Evolutionary conservation across 2,888 invertebrate species (phyloP).

Genomic region (Blera fallax): DNA sequence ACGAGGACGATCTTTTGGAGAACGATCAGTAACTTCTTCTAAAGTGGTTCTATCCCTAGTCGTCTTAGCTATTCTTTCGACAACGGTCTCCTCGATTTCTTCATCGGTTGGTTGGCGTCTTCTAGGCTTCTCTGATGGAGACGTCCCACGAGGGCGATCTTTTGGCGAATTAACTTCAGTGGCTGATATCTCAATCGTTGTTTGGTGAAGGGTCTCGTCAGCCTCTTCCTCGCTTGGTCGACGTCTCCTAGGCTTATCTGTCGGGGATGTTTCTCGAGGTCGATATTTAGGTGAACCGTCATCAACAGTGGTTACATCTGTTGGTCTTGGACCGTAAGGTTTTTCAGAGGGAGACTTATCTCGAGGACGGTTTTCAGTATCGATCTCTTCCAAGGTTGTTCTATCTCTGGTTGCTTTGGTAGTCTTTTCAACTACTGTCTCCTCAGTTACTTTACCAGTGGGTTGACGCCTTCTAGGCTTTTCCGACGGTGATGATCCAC

Average conservation of each 20-base stretch:
- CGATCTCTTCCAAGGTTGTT: constrained; percentile 9
- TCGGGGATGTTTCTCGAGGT: constrained; percentile 30
- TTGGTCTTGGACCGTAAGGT: background rate
- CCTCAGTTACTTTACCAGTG: background rate
- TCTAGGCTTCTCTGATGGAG: background rate
- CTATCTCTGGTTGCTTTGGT: background rate
- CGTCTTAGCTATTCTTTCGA: background rate
- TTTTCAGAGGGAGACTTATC: constrained; percentile 6
- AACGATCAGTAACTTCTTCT: background rate
- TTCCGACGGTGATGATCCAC: constrained; percentile 22
- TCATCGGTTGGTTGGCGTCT: background rate
- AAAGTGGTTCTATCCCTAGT: background rate
- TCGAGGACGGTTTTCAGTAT: constrained; percentile 10
- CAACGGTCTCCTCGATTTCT: background rate
- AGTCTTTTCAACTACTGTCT: background rate
- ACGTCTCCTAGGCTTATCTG: constrained; percentile 15
- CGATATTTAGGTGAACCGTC: constrained; percentile 6
- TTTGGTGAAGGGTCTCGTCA: background rate
- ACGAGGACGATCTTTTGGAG: constrained; percentile 3
- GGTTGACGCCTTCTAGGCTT: background rate
- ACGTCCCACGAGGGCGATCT: background rate
- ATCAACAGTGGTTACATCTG: background rate
- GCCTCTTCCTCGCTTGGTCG: constrained; percentile 6
- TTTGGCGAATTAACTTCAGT: background rate
- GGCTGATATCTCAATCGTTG: background rate